These are phyloP conservation scores for Cordilura impudica DNA, from an alignment of 2,888 invertebrate genomes.

Conservation along the genomic window DNA sequence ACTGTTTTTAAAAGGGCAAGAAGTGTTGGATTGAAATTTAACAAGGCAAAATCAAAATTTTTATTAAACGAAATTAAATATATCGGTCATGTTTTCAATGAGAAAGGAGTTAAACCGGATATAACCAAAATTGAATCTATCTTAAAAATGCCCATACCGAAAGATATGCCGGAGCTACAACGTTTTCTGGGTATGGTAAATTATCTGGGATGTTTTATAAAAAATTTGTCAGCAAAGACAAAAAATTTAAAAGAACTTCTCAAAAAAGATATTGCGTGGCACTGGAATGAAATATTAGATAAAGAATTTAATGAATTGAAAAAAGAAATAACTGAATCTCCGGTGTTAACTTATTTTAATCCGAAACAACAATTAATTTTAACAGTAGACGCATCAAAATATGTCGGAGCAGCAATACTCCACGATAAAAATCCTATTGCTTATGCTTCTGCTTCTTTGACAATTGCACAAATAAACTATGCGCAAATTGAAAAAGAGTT, in stretches of 20 bases:
- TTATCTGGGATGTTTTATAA: constrained; percentile 62
- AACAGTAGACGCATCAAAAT: no score
- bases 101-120: constrained; percentile 1
- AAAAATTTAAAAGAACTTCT: constrained; percentile 48
- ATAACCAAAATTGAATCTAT: background rate
- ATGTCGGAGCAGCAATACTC: no score
- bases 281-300: constrained; percentile 42
- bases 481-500: no score
- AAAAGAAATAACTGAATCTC: no score
- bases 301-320: no score
- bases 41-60: constrained; percentile 8
- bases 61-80: background rate
- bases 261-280: constrained; percentile 45
- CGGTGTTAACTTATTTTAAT: no score
- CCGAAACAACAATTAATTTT: no score
- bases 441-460: no score
- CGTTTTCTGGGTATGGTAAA: constrained; percentile 42
- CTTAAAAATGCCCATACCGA: constrained; percentile 13
- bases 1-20: background rate
- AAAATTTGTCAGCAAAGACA: constrained; percentile 57
- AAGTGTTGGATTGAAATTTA: constrained; percentile 7
- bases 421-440: no score
- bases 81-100: constrained; percentile 10
- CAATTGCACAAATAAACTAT: no score
- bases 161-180: constrained; percentile 21